Conservation (phyloP, 2,797 vertebrate genomes). For the Manis javanica region DNA sequence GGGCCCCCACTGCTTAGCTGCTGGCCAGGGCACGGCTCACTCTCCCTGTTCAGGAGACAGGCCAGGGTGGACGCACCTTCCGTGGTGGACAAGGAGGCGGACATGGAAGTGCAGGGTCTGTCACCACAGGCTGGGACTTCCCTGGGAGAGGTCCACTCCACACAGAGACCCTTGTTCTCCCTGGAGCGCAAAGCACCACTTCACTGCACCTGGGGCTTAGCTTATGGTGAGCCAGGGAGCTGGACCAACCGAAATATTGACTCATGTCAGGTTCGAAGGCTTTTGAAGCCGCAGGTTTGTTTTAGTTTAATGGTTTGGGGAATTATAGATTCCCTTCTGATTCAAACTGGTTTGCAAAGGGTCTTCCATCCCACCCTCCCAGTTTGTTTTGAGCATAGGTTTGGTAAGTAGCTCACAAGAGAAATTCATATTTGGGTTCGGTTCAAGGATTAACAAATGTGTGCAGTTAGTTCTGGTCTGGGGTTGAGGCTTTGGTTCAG, state of each 20-base stretch:
- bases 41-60: constrained; percentile 82
- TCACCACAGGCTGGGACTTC: constrained; percentile 81
- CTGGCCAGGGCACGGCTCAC: constrained; percentile 67
- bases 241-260: constrained; percentile 37
- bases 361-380: background rate
- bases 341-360: background rate
- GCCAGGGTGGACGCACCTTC: constrained; percentile 80
- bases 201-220: background rate
- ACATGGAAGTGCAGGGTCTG: constrained; percentile 73
- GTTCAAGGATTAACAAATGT: background rate
- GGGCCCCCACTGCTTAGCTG: constrained; percentile 44
- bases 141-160: constrained; percentile 85
- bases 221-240: constrained; percentile 44
- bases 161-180: constrained; percentile 66
- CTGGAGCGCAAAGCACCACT: background rate
- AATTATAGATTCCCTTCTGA: background rate
- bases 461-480: background rate
- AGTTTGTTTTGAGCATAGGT: background rate
- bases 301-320: constrained; percentile 46
- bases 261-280: background rate
- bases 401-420: constrained; percentile 5
- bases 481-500: constrained; percentile 23
- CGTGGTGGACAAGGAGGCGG: constrained; percentile 39
- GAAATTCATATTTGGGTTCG: background rate
- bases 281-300: constrained; percentile 38